Percentiles rank a stretch among this genome's conserved stretches.
Conservation (phyloP, 2,797 vertebrate species). For the Enteromius fasciolatus region DNA sequence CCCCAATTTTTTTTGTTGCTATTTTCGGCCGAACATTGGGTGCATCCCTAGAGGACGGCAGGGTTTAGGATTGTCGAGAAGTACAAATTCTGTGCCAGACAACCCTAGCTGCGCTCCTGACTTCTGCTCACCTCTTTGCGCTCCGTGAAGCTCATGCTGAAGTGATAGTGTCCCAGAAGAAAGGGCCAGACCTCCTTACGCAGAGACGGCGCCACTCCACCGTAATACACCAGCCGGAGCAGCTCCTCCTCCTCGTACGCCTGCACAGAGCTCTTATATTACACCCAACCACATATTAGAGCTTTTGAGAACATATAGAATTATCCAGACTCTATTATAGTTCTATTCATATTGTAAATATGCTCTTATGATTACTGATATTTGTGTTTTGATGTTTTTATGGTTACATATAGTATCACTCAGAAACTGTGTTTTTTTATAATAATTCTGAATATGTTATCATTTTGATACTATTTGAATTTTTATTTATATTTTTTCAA, state of each 20-base stretch:
- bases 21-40: too few relatives aligned
- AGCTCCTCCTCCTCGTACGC: conserved; percentile 91
- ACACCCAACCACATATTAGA: background rate
- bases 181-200: conserved; percentile 97
- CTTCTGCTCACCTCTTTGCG: conserved; percentile 84
- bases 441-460: too few relatives aligned
- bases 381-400: background rate
- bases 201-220: conserved; percentile 89
- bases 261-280: conserved; percentile 67
- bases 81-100: too few relatives aligned
- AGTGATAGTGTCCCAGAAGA: conserved; percentile 94
- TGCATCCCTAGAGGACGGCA: too few relatives aligned
- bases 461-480: too few relatives aligned
- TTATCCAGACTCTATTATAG: background rate
- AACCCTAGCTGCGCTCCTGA: too few relatives aligned
- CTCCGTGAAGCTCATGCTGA: conserved; percentile 86
- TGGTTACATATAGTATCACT: background rate
- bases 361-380: background rate
- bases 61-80: too few relatives aligned
- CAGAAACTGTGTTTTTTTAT: background rate
- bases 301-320: too few relatives aligned
- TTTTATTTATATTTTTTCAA: too few relatives aligned
- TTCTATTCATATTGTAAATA: background rate
- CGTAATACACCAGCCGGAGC: conserved; percentile 91
- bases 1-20: too few relatives aligned